Evolutionary conservation across 2,113 vertebrate genomes (phyloP), one percentile per base, ranked within the genome.

Genomic region (Hiodon alosoides): DNA sequence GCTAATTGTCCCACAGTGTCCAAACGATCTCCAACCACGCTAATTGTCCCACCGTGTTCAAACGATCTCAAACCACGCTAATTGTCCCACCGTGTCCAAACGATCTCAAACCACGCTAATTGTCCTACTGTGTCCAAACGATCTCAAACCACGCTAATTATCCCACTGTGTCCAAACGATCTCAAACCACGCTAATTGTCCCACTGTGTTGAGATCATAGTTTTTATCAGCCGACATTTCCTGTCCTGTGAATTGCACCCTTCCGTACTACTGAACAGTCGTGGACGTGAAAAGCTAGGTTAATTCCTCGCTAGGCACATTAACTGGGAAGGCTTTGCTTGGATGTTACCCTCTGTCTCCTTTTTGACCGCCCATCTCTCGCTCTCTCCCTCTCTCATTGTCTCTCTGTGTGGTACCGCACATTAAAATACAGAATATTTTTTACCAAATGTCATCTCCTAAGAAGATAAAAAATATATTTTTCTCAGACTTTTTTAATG

Each of bases 171-270:
- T 31, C 31, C 31, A 31, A 31, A 31, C 31, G 31, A 10, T 5
- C 54, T 58, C 53, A 46, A 54, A 55, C 3, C 14, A 50, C 3
- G 57, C n/a, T 13, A 7, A 55, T 48, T 46, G 54, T 71, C 69
- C 2, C 59, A 4, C 69, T 71, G n/a, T 47, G 69, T 10, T 72
- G 59, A 62, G 58, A 72, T 62, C 71, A 52, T 13, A 61, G 71
- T n/a, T 31, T 50, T 58, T n/a, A 13, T 72, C 57, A 61, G 48
- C 14, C 58, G 13, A 16, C 47, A 72, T 72, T 72, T 60, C 31
- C 58, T n/a, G 58, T 16, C 71, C 48, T 46, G 69, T 11, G 55
- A 47, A 16, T 31, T 14, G 55, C 17, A 46, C 47, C 55, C 47
- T 60, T 71, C 57, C 46, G 31, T 57, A 16, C 50, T 46, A 52